Percentiles rank a stretch among this genome's conserved stretches.
Conservation (phyloP, 2,797 vertebrate species). For the Mormyrus hasselquistii region DNA sequence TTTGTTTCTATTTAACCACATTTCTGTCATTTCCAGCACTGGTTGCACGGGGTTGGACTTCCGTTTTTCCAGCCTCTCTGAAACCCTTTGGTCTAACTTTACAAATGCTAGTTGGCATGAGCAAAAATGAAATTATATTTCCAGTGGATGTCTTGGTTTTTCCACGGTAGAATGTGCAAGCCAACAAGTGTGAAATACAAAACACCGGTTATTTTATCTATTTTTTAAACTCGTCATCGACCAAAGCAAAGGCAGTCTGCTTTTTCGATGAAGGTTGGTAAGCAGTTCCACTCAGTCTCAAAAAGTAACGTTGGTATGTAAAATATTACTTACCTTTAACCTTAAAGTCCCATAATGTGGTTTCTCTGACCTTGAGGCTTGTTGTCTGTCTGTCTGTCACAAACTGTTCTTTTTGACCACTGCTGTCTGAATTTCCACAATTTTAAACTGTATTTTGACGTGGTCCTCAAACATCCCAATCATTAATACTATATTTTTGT, state of each 20-base stretch:
- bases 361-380: neutral
- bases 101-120: neutral
- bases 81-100: neutral
- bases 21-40: neutral
- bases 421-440: neutral
- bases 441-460: neutral
- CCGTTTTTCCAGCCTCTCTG: neutral
- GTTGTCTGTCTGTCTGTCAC: neutral
- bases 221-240: neutral
- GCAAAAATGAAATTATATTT: neutral
- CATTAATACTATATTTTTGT: neutral
- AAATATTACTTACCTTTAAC: neutral
- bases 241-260: neutral
- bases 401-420: neutral
- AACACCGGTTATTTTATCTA: neutral
- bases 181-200: neutral
- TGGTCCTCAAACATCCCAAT: neutral
- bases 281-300: neutral
- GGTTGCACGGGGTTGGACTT: neutral
- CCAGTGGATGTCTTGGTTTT: constrained; percentile 4
- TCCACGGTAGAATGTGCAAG: neutral
- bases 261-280: neutral
- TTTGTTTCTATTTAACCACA: neutral
- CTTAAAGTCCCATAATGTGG: neutral
- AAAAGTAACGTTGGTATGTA: neutral